These are phyloP conservation scores for Vanessa atalanta DNA, from an alignment of 1,140 invertebrate species.

Conservation along the genomic window DNA sequence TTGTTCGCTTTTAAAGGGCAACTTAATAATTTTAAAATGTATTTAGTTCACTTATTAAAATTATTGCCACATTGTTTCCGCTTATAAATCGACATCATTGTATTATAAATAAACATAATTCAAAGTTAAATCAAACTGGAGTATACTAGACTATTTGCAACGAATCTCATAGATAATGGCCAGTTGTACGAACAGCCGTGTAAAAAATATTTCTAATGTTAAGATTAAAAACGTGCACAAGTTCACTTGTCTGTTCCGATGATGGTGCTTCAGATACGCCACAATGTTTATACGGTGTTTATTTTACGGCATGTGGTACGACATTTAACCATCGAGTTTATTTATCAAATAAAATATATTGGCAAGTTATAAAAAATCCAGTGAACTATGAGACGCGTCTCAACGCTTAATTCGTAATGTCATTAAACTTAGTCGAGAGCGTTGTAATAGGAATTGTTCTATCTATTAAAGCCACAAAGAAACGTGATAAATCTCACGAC, in stretches of 20 bases:
- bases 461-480: slow-evolving; percentile 22
- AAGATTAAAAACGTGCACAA: slow-evolving; percentile 35
- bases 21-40: not conserved
- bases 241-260: slow-evolving; percentile 20
- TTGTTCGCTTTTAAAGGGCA: too few relatives aligned
- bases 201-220: slow-evolving; percentile 21
- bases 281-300: slow-evolving; percentile 11
- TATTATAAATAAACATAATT: not conserved
- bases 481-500: slow-evolving; percentile 47
- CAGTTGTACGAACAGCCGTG: not conserved
- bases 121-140: not conserved
- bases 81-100: not conserved
- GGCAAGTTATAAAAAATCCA: slow-evolving; percentile 3
- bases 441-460: slow-evolving; percentile 20
- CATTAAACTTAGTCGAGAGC: slow-evolving; percentile 16
- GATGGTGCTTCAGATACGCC: slow-evolving; percentile 16
- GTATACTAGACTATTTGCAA: not conserved
- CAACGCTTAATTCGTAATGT: slow-evolving; percentile 14
- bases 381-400: not conserved
- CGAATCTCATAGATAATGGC: slow-evolving; percentile 5
- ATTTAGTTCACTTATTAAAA: not conserved
- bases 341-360: not conserved
- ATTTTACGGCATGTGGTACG: slow-evolving; percentile 6
- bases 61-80: not conserved
- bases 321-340: not conserved